Base-by-base conservation (phyloP, 2,113 vertebrate species). In the Sceloporus tristichus region DNA sequence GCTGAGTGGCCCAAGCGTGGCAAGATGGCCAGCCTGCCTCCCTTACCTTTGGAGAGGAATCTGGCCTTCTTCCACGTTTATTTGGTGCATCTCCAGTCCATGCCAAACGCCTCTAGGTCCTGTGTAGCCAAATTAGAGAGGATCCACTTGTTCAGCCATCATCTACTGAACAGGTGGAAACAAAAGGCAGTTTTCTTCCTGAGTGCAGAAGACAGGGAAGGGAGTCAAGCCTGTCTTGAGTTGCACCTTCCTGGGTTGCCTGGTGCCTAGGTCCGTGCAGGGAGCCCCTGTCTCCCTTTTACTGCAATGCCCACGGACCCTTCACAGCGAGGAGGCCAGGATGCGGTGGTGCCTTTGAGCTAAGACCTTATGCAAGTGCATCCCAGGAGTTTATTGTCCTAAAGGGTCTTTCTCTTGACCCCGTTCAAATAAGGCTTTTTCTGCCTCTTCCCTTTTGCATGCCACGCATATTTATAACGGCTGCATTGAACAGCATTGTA, bases 111-210 rank as follows among this genome's bases (percentile, higher is more conserved):
- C 25, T 38, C 0, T 78, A 65, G 1, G 23, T 85, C 48, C 40
- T 65, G 14, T 82, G 86, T 34, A 82, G 62, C 68, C 9, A 42
- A 3, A 48, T 87, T 75, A n/a, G 73, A 91, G 48, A 42, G 34
- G 38, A 40, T 40, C 9, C n/a, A 40, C 4, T 27, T 8, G 4
- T 9, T 27, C 18, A 27, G 80, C 78, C 71, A n/a, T 54, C 66
- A 25, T 14, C 34, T 48, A 4, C 48, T 23, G 11, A 16, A 56
- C 42, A 65, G 10, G 27, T 18, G 7, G 42, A 78, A n/a, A 25
- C 19, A 16, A 56, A 14, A 29, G 34, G 53, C 59, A 13, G 71
- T 2, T 9, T 86, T 38, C 71, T 38, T 54, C 16, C 2, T 48
- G 54, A 25, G 62, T 78, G n/a, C 11, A 34, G 42, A 79, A 53